Conservation (phyloP, 2,113 vertebrate species). For the Phyllopteryx taeniolatus region DNA sequence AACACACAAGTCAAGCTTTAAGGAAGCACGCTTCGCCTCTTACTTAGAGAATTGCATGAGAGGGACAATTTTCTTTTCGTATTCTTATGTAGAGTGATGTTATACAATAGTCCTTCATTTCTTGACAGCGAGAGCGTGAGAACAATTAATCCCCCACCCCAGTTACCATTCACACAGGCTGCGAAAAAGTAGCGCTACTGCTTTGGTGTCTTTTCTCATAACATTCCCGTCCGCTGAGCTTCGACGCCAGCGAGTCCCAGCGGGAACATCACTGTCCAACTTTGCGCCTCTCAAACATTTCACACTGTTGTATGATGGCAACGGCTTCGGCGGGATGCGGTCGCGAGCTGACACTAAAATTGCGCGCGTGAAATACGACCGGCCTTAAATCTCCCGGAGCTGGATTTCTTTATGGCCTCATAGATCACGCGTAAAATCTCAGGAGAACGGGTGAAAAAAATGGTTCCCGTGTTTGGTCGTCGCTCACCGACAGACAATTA, state of each 20-base stretch:
- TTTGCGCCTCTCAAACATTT: slow-evolving; percentile 62
- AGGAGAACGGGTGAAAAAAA: slow-evolving; percentile 19
- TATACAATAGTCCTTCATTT: neutral
- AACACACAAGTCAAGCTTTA: no score
- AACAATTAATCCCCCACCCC: neutral
- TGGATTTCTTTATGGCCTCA: slow-evolving; percentile 45
- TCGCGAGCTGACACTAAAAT: slow-evolving; percentile 66
- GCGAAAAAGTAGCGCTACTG: neutral
- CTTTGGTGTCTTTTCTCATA: neutral
- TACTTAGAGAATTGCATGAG: no score
- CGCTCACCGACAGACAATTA: slow-evolving; percentile 58
- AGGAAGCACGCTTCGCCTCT: no score
- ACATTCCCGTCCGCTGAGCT: slow-evolving; percentile 4
- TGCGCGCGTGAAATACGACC: slow-evolving; percentile 59
- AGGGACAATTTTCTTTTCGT: no score
- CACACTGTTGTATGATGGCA: slow-evolving; percentile 63
- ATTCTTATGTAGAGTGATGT: no score
- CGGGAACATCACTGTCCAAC: slow-evolving; percentile 68
- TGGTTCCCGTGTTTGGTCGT: neutral
- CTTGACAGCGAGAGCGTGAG: neutral
- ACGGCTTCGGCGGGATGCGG: slow-evolving; percentile 63
- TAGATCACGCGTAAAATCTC: slow-evolving; percentile 59
- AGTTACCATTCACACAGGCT: neutral
- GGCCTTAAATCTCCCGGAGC: slow-evolving; percentile 50
- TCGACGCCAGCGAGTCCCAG: slow-evolving; percentile 45